Base-by-base conservation (phyloP, 2,113 vertebrate species). In the Anguilla japonica region DNA sequence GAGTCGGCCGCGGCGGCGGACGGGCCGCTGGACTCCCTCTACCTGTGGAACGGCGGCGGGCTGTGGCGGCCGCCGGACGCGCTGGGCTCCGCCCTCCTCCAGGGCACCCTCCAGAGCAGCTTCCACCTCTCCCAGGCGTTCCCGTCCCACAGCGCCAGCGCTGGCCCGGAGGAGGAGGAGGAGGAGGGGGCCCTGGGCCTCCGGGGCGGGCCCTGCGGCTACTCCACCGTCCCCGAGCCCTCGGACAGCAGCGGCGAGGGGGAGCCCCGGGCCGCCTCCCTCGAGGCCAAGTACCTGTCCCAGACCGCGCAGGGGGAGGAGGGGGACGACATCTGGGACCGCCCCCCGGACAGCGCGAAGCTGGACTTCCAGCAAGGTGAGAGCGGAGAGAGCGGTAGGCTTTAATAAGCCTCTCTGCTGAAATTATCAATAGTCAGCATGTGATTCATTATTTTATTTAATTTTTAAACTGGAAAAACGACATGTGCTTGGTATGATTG, bases 261-360 rank as follows among this genome's bases (percentile, higher is more conserved):
- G 22, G 93, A 93, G 90, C 81, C 67, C 41, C 91, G 89, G 2
- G 90, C 90, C 56, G 63, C 90, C 22, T 94, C 95, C 84, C 93
- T 97, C 85, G 91, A 95, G 86, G 89, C 96, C 67, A 90, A 92
- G 79, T 96, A 96, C 87, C 94, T 96, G 87, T 97, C 96, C 86
- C 95, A 97, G 90, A 91, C 93, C 87, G 91, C 91, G 83, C 90
- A 93, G 63, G 93, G 71, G 0, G 90, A 91, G 16, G 92, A 93
- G 41, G 89, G 89, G 3, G 92, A 93, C 41, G 93, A 94, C 39
- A 86, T 81, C 4, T 95, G 95, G 94, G 92, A 89, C 89, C 71
- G 91, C 15, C 88, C 91, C n/a, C 92, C 94, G 5, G 93, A 93
- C 41, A 90, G 85, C 43, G 0, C 90, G n/a, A 89, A 91, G 63